Conservation (phyloP, 64 coral and sea anemone species). For the Platygyra sinensis region DNA sequence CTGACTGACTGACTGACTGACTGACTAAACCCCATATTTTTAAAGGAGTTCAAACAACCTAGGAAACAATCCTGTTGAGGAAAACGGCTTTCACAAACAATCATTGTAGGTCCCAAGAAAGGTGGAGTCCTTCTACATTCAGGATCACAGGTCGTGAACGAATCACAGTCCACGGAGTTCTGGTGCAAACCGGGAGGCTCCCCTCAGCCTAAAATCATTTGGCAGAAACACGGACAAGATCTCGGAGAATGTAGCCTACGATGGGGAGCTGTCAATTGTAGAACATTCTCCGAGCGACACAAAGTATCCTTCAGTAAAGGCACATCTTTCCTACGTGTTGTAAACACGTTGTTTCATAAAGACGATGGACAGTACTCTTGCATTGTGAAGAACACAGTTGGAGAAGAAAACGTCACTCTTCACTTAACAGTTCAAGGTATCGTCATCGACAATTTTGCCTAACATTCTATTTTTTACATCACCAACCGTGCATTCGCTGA, state of each 20-base stretch:
- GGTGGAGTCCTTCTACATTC: constrained; percentile 8
- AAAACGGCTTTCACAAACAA: background rate
- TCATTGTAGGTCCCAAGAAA: background rate
- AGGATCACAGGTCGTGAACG: constrained; percentile 12
- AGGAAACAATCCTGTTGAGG: too few relatives aligned
- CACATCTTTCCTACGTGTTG: constrained; percentile 2
- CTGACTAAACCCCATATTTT: too few relatives aligned
- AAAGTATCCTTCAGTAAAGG: background rate
- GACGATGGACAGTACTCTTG: constrained; percentile 24
- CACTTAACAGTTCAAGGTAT: constrained; percentile 38
- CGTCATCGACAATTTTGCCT: background rate
- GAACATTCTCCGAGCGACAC: background rate
- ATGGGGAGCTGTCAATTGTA: constrained; percentile 23
- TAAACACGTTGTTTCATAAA: background rate
- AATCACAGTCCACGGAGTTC: background rate
- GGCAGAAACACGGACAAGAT: background rate
- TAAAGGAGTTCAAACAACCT: too few relatives aligned
- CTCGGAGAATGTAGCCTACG: constrained; percentile 15
- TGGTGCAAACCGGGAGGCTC: background rate
- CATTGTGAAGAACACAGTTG: constrained; percentile 10
- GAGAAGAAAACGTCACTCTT: constrained; percentile 10
- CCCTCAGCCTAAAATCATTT: constrained; percentile 26
- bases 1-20: too few relatives aligned
- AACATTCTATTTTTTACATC: too few relatives aligned
- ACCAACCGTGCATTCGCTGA: too few relatives aligned